Evolutionary conservation across 2,888 invertebrate genomes (phyloP).

Genomic region (Aspidiotus destructor): DNA sequence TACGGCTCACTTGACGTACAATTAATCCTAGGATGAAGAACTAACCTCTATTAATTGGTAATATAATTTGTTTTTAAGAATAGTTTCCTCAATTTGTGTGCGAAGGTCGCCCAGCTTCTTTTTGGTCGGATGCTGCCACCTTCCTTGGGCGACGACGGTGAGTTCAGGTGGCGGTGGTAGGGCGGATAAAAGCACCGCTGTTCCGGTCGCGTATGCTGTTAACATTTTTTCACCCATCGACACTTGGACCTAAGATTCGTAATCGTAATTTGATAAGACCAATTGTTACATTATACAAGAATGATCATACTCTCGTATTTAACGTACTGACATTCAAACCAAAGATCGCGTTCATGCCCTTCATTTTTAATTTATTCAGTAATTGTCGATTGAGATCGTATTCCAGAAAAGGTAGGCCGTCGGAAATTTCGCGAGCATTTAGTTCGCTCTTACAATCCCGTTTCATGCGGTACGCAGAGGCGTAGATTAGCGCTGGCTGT

Average conservation of each 20-base stretch:
- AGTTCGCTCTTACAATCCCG: slow-evolving; percentile 71
- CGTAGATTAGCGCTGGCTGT: slow-evolving; percentile 57
- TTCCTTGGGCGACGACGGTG: slow-evolving; percentile 60
- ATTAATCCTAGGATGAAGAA: neutral
- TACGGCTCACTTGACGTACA: too few relatives aligned
- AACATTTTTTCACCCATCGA: slow-evolving; percentile 80
- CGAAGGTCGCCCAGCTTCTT: slow-evolving; percentile 49
- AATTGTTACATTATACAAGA: neutral
- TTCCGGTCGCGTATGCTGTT: slow-evolving; percentile 79
- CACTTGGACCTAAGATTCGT: slow-evolving; percentile 50
- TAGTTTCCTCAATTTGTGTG: slow-evolving; percentile 58
- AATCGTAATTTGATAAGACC: neutral
- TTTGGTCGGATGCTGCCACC: slow-evolving; percentile 53
- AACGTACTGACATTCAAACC: slow-evolving; percentile 57
- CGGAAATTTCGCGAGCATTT: slow-evolving; percentile 87
- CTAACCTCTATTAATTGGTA: slow-evolving; percentile 45
- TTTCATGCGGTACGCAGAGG: slow-evolving; percentile 66
- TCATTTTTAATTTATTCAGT: slow-evolving; percentile 80
- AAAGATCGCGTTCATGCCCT: slow-evolving; percentile 91
- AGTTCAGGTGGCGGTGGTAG: slow-evolving; percentile 60
- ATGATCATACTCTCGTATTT: neutral
- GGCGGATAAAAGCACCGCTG: slow-evolving; percentile 67
- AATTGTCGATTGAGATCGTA: slow-evolving; percentile 88
- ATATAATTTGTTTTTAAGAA: slow-evolving; percentile 60
- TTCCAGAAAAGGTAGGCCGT: slow-evolving; percentile 88